phyloP scores from a whole-genome alignment of 2,888 invertebrate species.

The Ctenicera cuprea region DNA sequence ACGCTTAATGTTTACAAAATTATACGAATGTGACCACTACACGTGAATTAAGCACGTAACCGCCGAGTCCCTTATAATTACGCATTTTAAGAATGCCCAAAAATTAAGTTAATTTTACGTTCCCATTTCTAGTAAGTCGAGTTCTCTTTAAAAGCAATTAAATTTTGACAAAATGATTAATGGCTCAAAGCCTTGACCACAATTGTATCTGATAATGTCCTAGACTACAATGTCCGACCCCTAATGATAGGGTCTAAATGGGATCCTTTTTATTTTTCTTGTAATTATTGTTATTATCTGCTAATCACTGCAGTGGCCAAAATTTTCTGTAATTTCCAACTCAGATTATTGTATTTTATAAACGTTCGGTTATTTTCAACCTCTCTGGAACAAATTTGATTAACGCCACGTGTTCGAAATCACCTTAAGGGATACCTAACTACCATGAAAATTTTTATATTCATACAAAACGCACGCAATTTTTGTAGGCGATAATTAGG shows the following conservation, averaged over 20 bases:
- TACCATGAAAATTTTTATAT: conserved; percentile 32
- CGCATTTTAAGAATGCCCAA: conserved; percentile 62
- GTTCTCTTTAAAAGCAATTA: conserved; percentile 68
- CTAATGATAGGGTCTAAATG: conserved; percentile 68
- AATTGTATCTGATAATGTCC: conserved; percentile 67
- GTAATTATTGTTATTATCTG: conserved; percentile 68
- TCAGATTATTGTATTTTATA: conserved; percentile 49
- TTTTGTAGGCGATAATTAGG: conserved; percentile 32
- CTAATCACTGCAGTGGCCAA: conserved; percentile 64
- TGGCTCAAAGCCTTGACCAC: conserved; percentile 67
- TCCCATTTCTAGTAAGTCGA: conserved; percentile 62
- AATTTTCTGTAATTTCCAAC: conserved; percentile 52
- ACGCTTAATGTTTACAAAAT: conserved; percentile 50
- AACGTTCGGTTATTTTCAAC: conserved; percentile 46
- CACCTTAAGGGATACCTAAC: conserved; percentile 42
- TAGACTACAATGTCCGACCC: conserved; percentile 64
- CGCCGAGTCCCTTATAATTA: conserved; percentile 63
- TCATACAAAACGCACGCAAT: conserved; percentile 40
- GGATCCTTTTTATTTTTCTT: conserved; percentile 65
- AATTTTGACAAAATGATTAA: conserved; percentile 71
- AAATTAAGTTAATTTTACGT: conserved; percentile 60
- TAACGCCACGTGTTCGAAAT: conserved; percentile 48
- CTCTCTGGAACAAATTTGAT: conserved; percentile 39
- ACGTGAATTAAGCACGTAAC: conserved; percentile 51
- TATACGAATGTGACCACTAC: conserved; percentile 50